These are phyloP conservation scores for Lasioglossum zephyrum DNA, from an alignment of 2,888 invertebrate species.

Conservation along the genomic window DNA sequence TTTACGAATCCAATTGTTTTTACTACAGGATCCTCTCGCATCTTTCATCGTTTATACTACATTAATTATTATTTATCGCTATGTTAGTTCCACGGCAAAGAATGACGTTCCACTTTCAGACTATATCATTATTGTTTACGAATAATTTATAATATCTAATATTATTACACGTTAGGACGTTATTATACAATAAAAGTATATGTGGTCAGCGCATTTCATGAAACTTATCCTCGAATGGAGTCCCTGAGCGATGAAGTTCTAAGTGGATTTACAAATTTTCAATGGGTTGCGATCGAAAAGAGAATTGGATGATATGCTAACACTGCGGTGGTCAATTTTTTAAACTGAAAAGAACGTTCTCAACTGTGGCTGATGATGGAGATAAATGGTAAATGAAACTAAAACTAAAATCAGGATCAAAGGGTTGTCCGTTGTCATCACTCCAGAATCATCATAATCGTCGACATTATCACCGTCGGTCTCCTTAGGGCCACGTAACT, in stretches of 20 bases:
- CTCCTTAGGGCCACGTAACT: slow-evolving; percentile 79
- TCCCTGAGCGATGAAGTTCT: slow-evolving; percentile 72
- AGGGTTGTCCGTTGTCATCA: slow-evolving; percentile 64
- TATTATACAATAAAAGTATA: slow-evolving; percentile 60
- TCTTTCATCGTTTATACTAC: slow-evolving; percentile 24
- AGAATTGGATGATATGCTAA: slow-evolving; percentile 57
- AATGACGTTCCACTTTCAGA: not conserved
- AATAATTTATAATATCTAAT: slow-evolving; percentile 39
- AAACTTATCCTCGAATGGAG: slow-evolving; percentile 65
- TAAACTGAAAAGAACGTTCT: slow-evolving; percentile 79
- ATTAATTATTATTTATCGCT: not conserved
- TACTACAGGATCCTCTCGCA: not conserved
- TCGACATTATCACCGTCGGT: slow-evolving; percentile 74
- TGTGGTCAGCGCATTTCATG: slow-evolving; percentile 68
- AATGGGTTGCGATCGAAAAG: slow-evolving; percentile 61
- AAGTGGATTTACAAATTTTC: slow-evolving; percentile 69
- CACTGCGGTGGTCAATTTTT: slow-evolving; percentile 57
- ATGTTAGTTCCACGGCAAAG: slow-evolving; percentile 13
- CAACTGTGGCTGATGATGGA: slow-evolving; percentile 78
- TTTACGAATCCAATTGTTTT: slow-evolving; percentile 24
- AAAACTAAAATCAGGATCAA: slow-evolving; percentile 67
- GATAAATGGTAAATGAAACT: slow-evolving; percentile 72
- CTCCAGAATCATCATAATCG: slow-evolving; percentile 79
- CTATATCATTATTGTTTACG: slow-evolving; percentile 26
- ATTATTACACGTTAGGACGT: slow-evolving; percentile 47